These are phyloP conservation scores for Nephrotoma flavescens DNA, from an alignment of 2,888 invertebrate genomes.

Conservation along the genomic window DNA sequence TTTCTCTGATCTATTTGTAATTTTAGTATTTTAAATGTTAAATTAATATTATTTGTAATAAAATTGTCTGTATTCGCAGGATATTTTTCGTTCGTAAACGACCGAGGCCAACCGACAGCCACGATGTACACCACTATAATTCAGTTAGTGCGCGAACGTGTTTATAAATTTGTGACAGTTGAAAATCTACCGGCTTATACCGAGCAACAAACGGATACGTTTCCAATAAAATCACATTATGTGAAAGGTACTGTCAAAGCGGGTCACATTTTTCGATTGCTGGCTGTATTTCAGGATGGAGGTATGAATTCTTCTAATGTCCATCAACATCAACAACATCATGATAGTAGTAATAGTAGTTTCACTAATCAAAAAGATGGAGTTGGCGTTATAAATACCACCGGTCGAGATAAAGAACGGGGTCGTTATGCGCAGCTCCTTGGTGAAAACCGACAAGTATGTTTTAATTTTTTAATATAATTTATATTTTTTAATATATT, in stretches of 20 bases:
- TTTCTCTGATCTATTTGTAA: too few relatives aligned
- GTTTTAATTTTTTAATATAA: background rate
- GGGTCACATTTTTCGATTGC: conserved; percentile 54
- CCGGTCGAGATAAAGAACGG: conserved; percentile 31
- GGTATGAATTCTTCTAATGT: background rate
- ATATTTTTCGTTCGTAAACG: conserved; percentile 53
- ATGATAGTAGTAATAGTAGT: background rate
- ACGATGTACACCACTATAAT: conserved; percentile 47
- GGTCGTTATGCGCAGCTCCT: conserved; percentile 56
- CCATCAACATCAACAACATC: conserved; percentile 19
- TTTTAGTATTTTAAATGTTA: too few relatives aligned
- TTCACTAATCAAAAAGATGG: background rate
- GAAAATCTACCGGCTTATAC: conserved; percentile 31
- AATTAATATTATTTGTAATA: too few relatives aligned
- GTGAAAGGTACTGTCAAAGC: conserved; percentile 54
- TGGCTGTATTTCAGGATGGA: conserved; percentile 63
- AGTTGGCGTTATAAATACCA: conserved; percentile 8
- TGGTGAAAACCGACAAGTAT: conserved; percentile 49
- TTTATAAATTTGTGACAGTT: conserved; percentile 35
- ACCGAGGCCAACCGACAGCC: conserved; percentile 49
- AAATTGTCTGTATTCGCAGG: conserved; percentile 31
- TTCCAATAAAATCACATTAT: conserved; percentile 34
- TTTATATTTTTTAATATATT: background rate
- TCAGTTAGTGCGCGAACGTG: conserved; percentile 50
- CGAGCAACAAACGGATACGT: conserved; percentile 20